These are phyloP conservation scores for Escarpia spicata DNA, from an alignment of 2,888 invertebrate genomes.

Conservation along the genomic window DNA sequence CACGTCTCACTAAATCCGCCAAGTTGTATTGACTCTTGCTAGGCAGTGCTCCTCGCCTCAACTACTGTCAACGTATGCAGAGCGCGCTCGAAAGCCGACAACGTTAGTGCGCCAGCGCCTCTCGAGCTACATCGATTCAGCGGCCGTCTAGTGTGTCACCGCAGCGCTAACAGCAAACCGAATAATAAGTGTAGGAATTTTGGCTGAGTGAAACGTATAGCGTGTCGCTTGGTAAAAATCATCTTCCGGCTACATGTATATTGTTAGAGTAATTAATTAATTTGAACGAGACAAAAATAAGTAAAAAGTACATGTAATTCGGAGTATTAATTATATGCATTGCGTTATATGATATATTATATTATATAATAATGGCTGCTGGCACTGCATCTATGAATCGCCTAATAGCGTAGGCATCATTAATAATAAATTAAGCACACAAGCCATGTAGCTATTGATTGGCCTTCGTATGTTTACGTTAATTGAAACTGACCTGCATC, in stretches of 20 bases:
- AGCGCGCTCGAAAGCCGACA: not conserved
- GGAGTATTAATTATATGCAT: not conserved
- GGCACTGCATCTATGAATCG: no score
- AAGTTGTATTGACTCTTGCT: not conserved
- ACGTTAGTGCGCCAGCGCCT: not conserved
- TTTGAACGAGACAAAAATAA: not conserved
- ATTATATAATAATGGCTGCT: not conserved
- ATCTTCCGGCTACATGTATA: not conserved
- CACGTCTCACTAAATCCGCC: not conserved
- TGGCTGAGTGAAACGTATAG: not conserved
- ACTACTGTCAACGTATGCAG: not conserved
- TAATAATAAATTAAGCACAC: no score
- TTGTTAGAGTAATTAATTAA: not conserved
- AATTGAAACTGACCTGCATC: no score
- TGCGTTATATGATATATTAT: not conserved
- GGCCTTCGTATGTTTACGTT: no score
- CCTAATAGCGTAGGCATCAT: no score
- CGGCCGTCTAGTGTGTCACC: not conserved
- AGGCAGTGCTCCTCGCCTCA: not conserved
- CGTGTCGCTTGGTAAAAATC: not conserved
- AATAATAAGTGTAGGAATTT: not conserved
- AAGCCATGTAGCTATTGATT: no score
- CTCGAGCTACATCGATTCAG: not conserved
- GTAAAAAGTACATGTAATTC: not conserved
- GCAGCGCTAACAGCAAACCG: not conserved